Conservation (phyloP, 2,888 invertebrate genomes). For the Helicoverpa assulta region DNA sequence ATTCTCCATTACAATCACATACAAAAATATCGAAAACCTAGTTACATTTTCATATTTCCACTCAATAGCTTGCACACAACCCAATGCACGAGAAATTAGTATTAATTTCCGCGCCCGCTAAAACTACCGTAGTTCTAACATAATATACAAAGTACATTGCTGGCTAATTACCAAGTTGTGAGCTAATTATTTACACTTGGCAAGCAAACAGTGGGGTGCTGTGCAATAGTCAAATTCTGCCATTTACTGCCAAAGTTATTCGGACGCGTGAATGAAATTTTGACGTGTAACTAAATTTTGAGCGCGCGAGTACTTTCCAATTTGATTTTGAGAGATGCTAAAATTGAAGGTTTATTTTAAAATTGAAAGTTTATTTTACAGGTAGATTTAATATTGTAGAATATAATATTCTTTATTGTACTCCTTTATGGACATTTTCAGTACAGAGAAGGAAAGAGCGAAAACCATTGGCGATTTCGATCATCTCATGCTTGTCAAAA, state of each 20-base stretch:
- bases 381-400: too few relatives aligned
- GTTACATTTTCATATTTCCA: background rate
- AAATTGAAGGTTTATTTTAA: background rate
- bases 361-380: too few relatives aligned
- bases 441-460: too few relatives aligned
- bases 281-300: conserved; percentile 31
- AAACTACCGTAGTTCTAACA: conserved; percentile 35
- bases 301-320: conserved; percentile 14
- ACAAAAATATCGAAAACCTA: background rate
- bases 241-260: conserved; percentile 15
- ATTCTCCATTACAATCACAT: too few relatives aligned
- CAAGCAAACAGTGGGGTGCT: conserved; percentile 20
- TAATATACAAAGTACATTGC: conserved; percentile 26
- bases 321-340: conserved; percentile 12
- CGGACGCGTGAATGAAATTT: conserved; percentile 31
- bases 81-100: conserved; percentile 28
- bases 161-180: conserved; percentile 36
- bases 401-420: too few relatives aligned
- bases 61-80: conserved; percentile 17
- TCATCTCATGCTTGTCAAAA: too few relatives aligned
- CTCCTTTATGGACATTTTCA: too few relatives aligned
- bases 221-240: conserved; percentile 41
- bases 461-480: too few relatives aligned
- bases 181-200: conserved; percentile 29
- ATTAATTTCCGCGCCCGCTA: conserved; percentile 26